These are phyloP conservation scores for Alcedo atthis DNA, from an alignment of 2,797 vertebrate species.

Conservation along the genomic window DNA sequence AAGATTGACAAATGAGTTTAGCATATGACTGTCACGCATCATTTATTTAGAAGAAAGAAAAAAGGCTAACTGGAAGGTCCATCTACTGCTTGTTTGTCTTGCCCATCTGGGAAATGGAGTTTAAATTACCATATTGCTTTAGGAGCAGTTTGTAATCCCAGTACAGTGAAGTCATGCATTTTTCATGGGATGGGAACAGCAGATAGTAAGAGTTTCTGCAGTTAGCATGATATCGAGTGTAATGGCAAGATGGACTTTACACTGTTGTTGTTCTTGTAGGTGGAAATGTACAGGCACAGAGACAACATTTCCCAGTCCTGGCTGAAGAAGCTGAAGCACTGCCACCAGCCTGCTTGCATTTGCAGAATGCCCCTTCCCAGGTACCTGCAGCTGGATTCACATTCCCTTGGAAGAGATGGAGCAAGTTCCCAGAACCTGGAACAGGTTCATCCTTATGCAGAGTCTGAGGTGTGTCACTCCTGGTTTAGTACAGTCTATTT, in stretches of 20 bases:
- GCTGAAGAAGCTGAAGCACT: not conserved
- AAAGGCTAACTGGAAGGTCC: slow-evolving; percentile 23
- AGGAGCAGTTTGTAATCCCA: slow-evolving; percentile 21
- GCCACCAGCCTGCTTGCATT: not conserved
- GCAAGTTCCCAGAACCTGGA: not conserved
- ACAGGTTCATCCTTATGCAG: not conserved
- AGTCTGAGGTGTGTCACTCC: not conserved
- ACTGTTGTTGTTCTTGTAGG: not conserved
- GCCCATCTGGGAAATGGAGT: slow-evolving; percentile 45
- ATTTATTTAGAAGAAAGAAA: slow-evolving; percentile 6
- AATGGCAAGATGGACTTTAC: not conserved
- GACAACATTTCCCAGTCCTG: not conserved
- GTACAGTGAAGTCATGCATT: not conserved
- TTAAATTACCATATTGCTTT: slow-evolving; percentile 18
- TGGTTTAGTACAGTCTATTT: not conserved
- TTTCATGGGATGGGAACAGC: not conserved
- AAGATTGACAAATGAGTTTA: slow-evolving; percentile 50
- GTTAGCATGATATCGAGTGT: not conserved
- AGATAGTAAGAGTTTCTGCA: slow-evolving; percentile 7
- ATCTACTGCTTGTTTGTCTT: slow-evolving; percentile 32
- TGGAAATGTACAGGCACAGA: not conserved
- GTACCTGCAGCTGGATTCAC: not conserved
- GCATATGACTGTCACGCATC: slow-evolving; percentile 22
- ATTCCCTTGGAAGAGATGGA: not conserved
- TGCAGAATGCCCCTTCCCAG: not conserved